Evolutionary conservation across 2,113 vertebrate genomes (phyloP), one percentile per base, ranked within the genome.

Genomic region (Pithys albifrons): DNA sequence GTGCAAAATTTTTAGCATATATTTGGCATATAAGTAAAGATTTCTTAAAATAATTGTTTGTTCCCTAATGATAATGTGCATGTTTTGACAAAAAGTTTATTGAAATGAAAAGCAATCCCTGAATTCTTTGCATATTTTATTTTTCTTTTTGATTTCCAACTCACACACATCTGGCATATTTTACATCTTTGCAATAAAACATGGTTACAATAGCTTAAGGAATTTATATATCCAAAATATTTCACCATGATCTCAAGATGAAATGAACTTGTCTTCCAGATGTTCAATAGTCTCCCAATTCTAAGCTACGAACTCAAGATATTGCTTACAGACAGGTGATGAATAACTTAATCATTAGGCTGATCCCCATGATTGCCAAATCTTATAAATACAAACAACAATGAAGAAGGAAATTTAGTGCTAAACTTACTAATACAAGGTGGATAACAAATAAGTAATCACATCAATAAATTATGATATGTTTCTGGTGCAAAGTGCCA

Each of bases 161-260:
- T 99, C 99, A 99, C 99, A 99, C 98, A 99, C 98, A 98, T 98
- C 98, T 99, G 98, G 99, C 98, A 98, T 99, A 99, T 99, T 99
- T 99, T 99, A 99, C 99, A 99, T 99, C 98, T 99, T 99, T 99
- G 99, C 98, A 99, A 99, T 99, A 99, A 99, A 99, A 99, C 99
- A 99, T 99, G 99, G 98, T 99, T 99, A 99, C 98, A 99, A 99
- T 99, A 99, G 99, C 99, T 99, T 98, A 98, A 99, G 98, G 98
- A 98, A 99, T 99, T 99, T 98, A 99, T 99, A 99, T 99, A 99
- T 99, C 98, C 98, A 99, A 99, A 99, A 99, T 99, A 99, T 99
- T 98, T 98, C 98, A 99, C 98, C 98, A 98, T 98, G 97, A 98
- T 98, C 98, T 98, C 97, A 97, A 97, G 98, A 98, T 98, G 98